phyloP scores from a whole-genome alignment of 2,113 vertebrate species.

The Nyctibius bracteatus region DNA sequence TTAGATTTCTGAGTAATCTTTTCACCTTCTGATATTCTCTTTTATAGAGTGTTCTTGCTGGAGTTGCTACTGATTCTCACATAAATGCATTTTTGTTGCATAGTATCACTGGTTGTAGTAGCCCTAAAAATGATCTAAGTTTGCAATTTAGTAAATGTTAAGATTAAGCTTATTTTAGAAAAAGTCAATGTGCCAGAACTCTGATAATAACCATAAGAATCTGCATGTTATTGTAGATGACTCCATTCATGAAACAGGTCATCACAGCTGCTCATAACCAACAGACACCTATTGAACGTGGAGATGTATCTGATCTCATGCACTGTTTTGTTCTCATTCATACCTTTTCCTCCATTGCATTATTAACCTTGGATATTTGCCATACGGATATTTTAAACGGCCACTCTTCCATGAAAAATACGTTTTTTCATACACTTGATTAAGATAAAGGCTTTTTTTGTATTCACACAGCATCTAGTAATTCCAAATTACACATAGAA shows the following conservation, averaged over 20 bases:
- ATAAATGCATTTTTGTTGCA: slow-evolving; percentile 53
- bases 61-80: slow-evolving; percentile 60
- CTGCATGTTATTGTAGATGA: neutral
- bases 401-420: neutral
- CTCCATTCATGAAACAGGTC: neutral
- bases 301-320: neutral
- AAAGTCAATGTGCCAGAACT: neutral
- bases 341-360: neutral
- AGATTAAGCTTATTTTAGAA: neutral
- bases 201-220: neutral
- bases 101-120: neutral
- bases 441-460: neutral
- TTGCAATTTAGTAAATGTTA: neutral
- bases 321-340: neutral
- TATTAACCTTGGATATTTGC: neutral
- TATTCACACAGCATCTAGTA: neutral
- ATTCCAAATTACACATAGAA: neutral
- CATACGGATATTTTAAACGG: neutral
- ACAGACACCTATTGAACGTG: neutral
- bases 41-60: slow-evolving; percentile 70
- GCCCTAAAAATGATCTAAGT: neutral
- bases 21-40: slow-evolving; percentile 81
- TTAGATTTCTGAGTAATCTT: slow-evolving; percentile 82
- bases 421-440: neutral
- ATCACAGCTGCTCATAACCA: neutral